Evolutionary conservation across 2,888 invertebrate genomes (phyloP).

Genomic region (Tipula confusa): DNA sequence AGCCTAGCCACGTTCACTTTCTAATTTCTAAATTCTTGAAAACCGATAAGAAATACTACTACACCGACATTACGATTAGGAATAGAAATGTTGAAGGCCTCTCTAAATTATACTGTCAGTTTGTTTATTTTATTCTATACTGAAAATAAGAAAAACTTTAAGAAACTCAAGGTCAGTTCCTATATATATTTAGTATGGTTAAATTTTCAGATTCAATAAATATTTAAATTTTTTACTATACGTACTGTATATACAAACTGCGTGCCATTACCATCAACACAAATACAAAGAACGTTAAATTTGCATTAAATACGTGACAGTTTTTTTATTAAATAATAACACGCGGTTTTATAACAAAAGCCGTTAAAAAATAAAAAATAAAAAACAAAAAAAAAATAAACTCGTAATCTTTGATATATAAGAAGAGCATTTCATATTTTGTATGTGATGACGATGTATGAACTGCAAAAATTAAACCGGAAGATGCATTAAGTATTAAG

Average conservation of each 20-base stretch:
- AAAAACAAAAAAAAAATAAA: no score
- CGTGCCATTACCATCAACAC: background rate
- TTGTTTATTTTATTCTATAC: background rate
- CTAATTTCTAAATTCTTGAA: background rate
- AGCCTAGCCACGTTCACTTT: background rate
- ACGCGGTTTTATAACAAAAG: background rate
- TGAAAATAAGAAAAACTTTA: background rate
- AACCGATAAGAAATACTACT: background rate
- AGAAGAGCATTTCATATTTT: background rate
- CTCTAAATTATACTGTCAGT: no score
- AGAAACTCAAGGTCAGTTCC: background rate
- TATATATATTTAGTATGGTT: background rate
- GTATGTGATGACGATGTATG: background rate
- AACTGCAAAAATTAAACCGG: background rate
- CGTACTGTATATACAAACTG: background rate
- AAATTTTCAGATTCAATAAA: background rate
- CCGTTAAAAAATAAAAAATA: no score
- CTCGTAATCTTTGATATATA: background rate
- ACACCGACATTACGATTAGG: background rate
- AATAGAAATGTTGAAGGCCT: background rate
- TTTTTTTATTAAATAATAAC: background rate
- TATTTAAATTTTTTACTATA: background rate
- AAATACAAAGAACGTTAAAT: background rate
- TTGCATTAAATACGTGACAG: background rate
- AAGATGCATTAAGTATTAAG: background rate